Conservation (phyloP, 2,797 vertebrate genomes). For the Peromyscus attwateri region DNA sequence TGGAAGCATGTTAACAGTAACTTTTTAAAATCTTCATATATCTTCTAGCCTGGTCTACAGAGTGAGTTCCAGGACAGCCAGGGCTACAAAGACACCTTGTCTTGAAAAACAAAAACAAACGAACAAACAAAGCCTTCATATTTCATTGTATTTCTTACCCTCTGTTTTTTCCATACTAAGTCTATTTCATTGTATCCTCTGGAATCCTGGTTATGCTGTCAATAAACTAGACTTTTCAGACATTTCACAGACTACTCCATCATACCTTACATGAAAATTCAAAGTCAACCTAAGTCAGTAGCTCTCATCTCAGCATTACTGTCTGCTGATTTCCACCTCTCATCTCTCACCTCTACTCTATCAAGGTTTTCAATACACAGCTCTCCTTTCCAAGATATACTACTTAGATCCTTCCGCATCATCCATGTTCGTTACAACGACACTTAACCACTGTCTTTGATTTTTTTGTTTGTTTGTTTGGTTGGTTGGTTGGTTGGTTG, state of each 20-base stretch:
- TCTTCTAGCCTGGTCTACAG: background rate
- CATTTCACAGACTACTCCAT: background rate
- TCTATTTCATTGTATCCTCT: background rate
- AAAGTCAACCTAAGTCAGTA: conserved; percentile 10
- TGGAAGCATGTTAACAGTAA: background rate
- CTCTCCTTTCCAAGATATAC: background rate
- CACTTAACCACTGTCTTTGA: background rate
- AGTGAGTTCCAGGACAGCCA: background rate
- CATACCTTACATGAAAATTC: background rate
- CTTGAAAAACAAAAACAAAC: background rate
- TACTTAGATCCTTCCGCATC: background rate
- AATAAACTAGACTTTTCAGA: background rate
- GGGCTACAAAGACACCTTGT: background rate
- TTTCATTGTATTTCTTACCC: background rate
- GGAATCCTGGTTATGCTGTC: conserved; percentile 24
- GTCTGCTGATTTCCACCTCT: background rate
- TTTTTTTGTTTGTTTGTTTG: background rate
- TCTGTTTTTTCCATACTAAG: background rate
- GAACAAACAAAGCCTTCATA: background rate
- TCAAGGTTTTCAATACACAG: background rate
- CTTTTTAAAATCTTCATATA: background rate
- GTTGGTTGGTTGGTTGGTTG: background rate
- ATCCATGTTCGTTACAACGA: background rate
- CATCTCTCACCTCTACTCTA: background rate
- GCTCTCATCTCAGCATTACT: background rate